Base-by-base conservation (phyloP, 2,113 vertebrate species). In the Rutilus rutilus region DNA sequence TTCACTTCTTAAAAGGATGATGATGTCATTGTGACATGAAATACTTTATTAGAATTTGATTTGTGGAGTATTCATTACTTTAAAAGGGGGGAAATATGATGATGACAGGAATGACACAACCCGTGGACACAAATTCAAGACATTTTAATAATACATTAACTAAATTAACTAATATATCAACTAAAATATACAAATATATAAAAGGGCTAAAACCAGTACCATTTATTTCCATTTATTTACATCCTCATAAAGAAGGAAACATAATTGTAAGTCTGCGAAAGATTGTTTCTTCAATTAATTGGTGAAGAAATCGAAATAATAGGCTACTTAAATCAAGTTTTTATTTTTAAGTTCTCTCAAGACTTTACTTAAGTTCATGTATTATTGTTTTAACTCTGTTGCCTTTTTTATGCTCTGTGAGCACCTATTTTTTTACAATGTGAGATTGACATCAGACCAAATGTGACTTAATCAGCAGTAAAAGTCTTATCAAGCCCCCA, bases 401-500 rank as follows among this genome's bases (percentile, higher is more conserved):
- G 33, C 5, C 25, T 15, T 65, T 65, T 27, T 30, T 3, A 65
- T 30, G 14, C 4, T 36, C 19, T 69, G 3, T 69, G 30, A 69
- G 30, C 6, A 69, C 15, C 65, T 7, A 0, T 30, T 69, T 67
- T 39, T 21, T 69, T 21, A 11, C 33, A 39, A 10, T 17, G 30
- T 3, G 3, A 71, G 36, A 73, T 45, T 73, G 69, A 74, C 42
- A 74, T 74, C 21, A 74, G 23, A 74, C 78, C 52, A 81, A 85
- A 82, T 62, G 47, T 33, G 54, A 78, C 84, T 85, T 88, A 74
- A 88, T 88, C 83, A 87, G 59, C 52, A 80, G 62, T 27, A 82
- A 79, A 50, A n/a, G 86, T 60, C 86, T 89, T 87, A 89, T 87
- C 86, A 74, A 76, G 59, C 74, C 80, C 74, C 50, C 62, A 25